These are phyloP conservation scores for Aleadryas rufinucha DNA, from an alignment of 2,113 vertebrate genomes.

Conservation along the genomic window DNA sequence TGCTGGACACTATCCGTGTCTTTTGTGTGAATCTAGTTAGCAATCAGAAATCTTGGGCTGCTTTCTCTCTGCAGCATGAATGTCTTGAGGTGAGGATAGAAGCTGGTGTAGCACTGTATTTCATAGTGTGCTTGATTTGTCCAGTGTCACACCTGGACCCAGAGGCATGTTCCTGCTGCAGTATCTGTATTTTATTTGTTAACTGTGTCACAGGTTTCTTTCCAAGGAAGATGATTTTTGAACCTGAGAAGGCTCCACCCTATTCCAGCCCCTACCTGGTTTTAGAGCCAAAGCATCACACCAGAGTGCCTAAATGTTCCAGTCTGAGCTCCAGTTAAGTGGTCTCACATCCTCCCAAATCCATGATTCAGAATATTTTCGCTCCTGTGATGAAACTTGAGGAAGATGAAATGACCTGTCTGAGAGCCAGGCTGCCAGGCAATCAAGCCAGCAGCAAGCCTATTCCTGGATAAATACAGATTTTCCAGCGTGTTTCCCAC, in stretches of 20 bases:
- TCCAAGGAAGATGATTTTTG: not conserved
- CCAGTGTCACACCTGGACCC: not conserved
- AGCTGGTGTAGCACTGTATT: not conserved
- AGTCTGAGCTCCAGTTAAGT: not conserved
- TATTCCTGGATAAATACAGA: not conserved
- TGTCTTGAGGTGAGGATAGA: fast-evolving
- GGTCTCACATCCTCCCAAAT: not conserved
- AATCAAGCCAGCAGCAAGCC: not conserved
- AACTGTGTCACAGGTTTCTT: not conserved
- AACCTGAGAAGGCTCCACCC: not conserved
- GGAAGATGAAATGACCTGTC: not conserved
- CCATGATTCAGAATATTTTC: not conserved
- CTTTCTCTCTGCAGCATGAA: not conserved
- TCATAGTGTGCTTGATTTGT: not conserved
- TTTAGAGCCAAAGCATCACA: not conserved
- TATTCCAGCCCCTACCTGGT: not conserved
- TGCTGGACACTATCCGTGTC: not conserved
- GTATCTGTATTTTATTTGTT: not conserved
- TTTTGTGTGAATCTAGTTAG: not conserved
- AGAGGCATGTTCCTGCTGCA: fast-evolving
- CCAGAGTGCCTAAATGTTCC: not conserved
- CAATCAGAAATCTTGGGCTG: not conserved
- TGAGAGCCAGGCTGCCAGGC: not conserved
- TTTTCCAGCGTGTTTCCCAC: not conserved
- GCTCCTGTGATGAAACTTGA: not conserved